These are phyloP conservation scores for Melinaea menophilus DNA, from an alignment of 2,888 invertebrate species.

Conservation along the genomic window DNA sequence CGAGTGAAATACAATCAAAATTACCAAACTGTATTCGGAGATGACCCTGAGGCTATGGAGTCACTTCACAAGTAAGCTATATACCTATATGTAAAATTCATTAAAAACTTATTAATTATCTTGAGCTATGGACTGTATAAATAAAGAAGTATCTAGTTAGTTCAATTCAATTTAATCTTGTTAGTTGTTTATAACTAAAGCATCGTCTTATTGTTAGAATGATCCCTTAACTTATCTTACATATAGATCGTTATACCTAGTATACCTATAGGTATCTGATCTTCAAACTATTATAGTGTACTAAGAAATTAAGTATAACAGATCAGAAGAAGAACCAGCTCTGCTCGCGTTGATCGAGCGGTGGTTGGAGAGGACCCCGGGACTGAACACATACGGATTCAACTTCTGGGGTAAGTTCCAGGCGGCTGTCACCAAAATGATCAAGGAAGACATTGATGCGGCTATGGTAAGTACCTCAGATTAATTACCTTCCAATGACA, in stretches of 20 bases:
- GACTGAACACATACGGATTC: conserved; percentile 89
- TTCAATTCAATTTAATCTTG: too few species aligned
- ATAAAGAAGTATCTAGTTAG: too few species aligned
- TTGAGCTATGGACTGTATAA: too few species aligned
- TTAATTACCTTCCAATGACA: too few species aligned
- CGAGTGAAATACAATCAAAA: conserved; percentile 96
- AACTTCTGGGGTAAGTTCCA: conserved; percentile 97
- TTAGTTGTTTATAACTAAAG: too few species aligned
- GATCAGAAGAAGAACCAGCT: conserved; percentile 91
- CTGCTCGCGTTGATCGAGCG: conserved; percentile 90
- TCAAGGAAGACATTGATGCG: conserved; percentile 81
- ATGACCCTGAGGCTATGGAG: conserved; percentile 80
- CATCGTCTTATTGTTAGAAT: too few species aligned
- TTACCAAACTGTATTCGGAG: conserved; percentile 91
- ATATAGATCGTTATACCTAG: too few species aligned
- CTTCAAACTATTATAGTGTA: background rate
- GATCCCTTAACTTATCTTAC: too few species aligned
- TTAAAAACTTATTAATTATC: too few species aligned
- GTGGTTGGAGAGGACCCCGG: conserved; percentile 97
- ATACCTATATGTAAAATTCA: too few species aligned
- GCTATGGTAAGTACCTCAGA: conserved; percentile 72
- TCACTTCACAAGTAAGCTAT: conserved; percentile 73
- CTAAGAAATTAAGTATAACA: conserved; percentile 33
- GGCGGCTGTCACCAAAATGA: conserved; percentile 82
- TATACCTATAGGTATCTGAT: background rate